Percentiles rank a stretch among this genome's conserved stretches.
These are phyloP conservation scores for Erethizon dorsatum DNA, from an alignment of 2,797 vertebrate species.

Conservation along the genomic window DNA sequence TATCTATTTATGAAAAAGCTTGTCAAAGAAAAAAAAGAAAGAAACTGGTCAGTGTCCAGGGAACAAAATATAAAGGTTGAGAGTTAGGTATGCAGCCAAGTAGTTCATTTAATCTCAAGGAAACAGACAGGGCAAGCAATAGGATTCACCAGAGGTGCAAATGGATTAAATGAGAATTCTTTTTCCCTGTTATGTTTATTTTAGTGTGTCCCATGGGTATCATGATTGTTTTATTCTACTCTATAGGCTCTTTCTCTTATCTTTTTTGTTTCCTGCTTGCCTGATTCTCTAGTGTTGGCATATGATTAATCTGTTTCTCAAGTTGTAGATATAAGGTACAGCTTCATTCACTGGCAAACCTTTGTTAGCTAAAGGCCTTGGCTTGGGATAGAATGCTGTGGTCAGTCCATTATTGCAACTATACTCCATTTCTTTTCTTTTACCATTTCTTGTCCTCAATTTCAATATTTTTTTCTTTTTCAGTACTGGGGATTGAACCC, in stretches of 20 bases:
- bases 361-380: not conserved
- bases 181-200: not conserved
- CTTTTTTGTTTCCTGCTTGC: not conserved
- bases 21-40: not conserved
- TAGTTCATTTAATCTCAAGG: slow-evolving; percentile 42
- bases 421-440: not conserved
- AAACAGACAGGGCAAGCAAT: not conserved
- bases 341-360: not conserved
- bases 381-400: not conserved
- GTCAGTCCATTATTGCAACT: not conserved
- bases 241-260: not conserved
- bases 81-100: not conserved
- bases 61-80: slow-evolving; percentile 40
- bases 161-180: not conserved
- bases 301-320: not conserved
- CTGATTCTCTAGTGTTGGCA: not conserved
- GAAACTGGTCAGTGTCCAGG: not conserved
- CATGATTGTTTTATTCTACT: slow-evolving; percentile 24
- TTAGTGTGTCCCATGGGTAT: not conserved
- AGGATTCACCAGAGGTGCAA: not conserved
- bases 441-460: not conserved
- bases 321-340: not conserved
- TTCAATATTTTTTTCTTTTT: not conserved
- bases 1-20: slow-evolving; percentile 39
- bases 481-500: not conserved